Evolutionary conservation across 2,113 vertebrate genomes (phyloP).

Genomic region (Phycodurus eques): DNA sequence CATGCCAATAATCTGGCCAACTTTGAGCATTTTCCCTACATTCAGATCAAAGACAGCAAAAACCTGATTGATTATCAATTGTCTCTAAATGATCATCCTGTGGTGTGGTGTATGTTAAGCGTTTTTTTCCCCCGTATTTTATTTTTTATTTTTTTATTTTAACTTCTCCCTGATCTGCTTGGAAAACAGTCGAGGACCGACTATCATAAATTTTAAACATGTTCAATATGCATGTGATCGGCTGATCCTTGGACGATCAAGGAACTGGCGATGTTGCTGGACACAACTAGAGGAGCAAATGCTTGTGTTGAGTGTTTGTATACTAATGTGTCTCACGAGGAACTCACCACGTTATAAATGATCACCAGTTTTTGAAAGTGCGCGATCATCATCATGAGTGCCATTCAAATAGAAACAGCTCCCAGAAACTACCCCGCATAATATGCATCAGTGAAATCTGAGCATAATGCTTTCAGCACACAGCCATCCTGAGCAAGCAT

Average conservation of each 20-base stretch:
- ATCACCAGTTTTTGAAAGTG: background rate
- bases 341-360: background rate
- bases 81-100: too few species aligned
- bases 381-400: too few species aligned
- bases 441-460: background rate
- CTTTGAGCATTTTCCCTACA: background rate
- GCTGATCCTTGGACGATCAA: background rate
- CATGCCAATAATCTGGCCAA: background rate
- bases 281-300: slow-evolving; percentile 10
- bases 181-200: too few species aligned
- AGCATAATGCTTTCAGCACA: background rate
- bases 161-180: too few species aligned
- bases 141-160: too few species aligned
- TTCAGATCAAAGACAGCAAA: too few species aligned
- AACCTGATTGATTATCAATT: too few species aligned
- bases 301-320: background rate
- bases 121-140: too few species aligned
- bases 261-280: too few species aligned
- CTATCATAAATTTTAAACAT: background rate
- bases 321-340: background rate
- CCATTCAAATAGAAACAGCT: too few species aligned
- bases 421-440: background rate
- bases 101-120: too few species aligned
- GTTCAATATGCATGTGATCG: background rate
- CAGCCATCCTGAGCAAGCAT: slow-evolving; percentile 46